phyloP scores from a whole-genome alignment of 2,113 vertebrate species.

The Callocephalon fimbriatum region DNA sequence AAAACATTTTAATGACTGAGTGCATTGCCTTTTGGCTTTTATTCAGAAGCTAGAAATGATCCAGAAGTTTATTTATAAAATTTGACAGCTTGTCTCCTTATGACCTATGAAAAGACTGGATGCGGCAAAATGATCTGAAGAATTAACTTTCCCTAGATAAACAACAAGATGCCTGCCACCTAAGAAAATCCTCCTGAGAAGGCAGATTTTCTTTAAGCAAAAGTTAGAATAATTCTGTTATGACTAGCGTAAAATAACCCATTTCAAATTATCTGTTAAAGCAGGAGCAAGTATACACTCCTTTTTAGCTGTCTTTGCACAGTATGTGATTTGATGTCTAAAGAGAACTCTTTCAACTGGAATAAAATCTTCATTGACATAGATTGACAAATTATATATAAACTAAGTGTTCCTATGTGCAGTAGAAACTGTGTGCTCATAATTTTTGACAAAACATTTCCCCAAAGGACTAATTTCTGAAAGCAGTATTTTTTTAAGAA shows the following conservation, averaged over 20 bases:
- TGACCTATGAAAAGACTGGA: neutral
- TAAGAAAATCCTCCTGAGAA: neutral
- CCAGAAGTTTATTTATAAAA: conserved; percentile 37
- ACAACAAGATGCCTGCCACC: neutral
- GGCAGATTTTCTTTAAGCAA: neutral
- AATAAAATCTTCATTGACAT: neutral
- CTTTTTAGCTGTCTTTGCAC: neutral
- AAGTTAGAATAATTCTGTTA: neutral
- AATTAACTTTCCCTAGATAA: conserved; percentile 11
- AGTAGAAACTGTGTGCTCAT: neutral
- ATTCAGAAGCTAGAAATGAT: conserved; percentile 34
- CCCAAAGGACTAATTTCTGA: neutral
- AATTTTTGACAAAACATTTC: neutral
- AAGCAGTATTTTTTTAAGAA: neutral
- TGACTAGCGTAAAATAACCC: neutral
- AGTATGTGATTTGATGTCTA: neutral
- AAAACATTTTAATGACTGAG: conserved; percentile 20
- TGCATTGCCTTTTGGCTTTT: conserved; percentile 10
- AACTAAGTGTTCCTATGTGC: neutral
- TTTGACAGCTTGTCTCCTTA: neutral
- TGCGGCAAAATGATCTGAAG: conserved; percentile 5
- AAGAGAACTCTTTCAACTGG: neutral
- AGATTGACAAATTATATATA: neutral
- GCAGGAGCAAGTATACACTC: neutral
- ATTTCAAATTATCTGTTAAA: neutral